Conservation (phyloP, 2,113 vertebrate species). For the Vicugna pacos region DNA sequence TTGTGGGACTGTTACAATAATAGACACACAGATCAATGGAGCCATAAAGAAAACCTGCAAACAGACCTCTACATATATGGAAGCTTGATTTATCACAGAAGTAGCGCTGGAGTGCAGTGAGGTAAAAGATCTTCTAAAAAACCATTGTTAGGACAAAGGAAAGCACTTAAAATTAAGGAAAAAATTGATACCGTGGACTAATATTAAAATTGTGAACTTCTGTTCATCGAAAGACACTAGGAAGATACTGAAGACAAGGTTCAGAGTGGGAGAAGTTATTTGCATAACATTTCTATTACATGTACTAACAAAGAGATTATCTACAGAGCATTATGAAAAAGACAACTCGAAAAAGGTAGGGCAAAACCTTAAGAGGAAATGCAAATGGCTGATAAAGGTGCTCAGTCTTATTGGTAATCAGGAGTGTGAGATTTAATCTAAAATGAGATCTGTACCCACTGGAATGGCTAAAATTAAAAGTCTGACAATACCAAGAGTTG, state of each 20-base stretch:
- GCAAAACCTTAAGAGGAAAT: slow-evolving; percentile 16
- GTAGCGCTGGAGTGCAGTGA: background rate
- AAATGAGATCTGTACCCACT: background rate
- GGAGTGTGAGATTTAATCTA: background rate
- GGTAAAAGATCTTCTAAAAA: background rate
- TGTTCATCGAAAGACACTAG: background rate
- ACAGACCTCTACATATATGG: background rate
- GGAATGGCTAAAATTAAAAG: background rate
- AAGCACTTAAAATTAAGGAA: background rate
- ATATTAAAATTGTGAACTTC: background rate
- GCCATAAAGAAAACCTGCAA: background rate
- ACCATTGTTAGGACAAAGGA: background rate
- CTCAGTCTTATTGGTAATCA: background rate
- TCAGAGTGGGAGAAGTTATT: slow-evolving; percentile 6
- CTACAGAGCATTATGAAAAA: background rate
- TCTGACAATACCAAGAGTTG: background rate
- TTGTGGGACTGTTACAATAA: background rate
- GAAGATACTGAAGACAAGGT: slow-evolving; percentile 20
- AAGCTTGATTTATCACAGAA: slow-evolving; percentile 9
- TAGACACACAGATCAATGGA: background rate
- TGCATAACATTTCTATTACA: background rate
- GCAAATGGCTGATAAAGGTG: background rate
- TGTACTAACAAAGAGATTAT: background rate
- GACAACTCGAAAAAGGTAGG: background rate
- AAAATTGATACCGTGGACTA: background rate